These are phyloP conservation scores for Malacoraja senta DNA, from an alignment of 2,797 vertebrate genomes.

Conservation along the genomic window DNA sequence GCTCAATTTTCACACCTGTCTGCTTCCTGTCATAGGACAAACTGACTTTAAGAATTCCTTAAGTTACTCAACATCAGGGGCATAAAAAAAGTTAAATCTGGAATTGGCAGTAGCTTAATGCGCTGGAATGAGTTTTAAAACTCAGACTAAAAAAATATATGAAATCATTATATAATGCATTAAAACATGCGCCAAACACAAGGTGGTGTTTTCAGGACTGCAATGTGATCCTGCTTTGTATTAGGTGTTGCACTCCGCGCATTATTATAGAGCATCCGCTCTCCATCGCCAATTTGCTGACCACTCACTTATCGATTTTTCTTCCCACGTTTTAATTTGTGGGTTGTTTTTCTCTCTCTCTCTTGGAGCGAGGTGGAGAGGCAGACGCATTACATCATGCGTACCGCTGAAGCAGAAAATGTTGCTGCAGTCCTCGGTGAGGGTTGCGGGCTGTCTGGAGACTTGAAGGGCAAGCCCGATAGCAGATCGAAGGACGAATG, in stretches of 20 bases:
- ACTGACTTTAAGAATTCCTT: background rate
- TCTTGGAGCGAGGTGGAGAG: background rate
- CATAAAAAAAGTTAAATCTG: background rate
- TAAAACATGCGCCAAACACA: background rate
- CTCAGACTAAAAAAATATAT: background rate
- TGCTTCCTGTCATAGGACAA: background rate
- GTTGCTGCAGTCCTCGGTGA: conserved; percentile 15
- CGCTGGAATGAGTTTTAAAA: background rate
- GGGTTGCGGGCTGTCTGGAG: background rate
- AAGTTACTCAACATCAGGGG: background rate
- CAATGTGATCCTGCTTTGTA: background rate
- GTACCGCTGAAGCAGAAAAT: background rate
- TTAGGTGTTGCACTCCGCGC: background rate
- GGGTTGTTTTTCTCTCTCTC: background rate
- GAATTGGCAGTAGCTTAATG: background rate
- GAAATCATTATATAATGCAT: background rate
- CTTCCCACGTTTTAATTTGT: background rate
- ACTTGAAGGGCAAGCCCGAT: background rate
- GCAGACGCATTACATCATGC: background rate
- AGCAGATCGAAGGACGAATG: background rate
- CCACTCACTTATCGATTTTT: background rate
- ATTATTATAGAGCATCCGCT: background rate
- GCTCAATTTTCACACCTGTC: too few species aligned
- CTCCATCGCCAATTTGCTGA: background rate
- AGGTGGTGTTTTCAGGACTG: background rate